phyloP scores from a whole-genome alignment of 2,113 vertebrate genomes.

The Stegostoma tigrinum region DNA sequence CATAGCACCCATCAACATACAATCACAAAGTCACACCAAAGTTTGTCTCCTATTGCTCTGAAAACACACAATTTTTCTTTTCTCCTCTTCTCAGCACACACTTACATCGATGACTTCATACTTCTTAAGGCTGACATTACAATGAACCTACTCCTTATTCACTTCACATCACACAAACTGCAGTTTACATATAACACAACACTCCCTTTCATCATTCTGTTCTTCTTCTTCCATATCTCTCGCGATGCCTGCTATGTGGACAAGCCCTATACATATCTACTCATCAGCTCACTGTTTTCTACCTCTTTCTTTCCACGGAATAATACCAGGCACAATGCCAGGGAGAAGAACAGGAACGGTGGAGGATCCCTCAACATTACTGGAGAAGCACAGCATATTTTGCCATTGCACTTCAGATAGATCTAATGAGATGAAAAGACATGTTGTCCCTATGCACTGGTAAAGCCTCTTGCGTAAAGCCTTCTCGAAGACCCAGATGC shows the following conservation, averaged over 20 bases:
- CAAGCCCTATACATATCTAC: neutral
- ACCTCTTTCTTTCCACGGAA: slow-evolving; percentile 40
- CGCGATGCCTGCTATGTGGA: too few species aligned
- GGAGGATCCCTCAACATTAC: neutral
- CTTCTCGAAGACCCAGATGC: too few species aligned
- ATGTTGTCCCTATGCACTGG: too few species aligned
- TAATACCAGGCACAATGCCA: slow-evolving; percentile 35
- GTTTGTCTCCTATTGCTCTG: neutral
- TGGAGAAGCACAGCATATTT: too few species aligned
- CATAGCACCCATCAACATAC: neutral
- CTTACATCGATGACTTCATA: neutral
- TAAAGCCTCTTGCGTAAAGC: too few species aligned
- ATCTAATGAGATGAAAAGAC: too few species aligned
- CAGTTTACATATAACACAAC: neutral
- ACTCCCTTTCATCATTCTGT: too few species aligned
- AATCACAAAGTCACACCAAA: neutral
- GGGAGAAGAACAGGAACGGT: slow-evolving; percentile 36
- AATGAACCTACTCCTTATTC: neutral
- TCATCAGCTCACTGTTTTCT: neutral
- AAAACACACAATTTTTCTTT: neutral
- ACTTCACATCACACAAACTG: neutral
- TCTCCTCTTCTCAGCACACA: neutral
- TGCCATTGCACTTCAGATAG: neutral
- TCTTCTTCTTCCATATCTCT: neutral
- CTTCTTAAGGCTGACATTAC: neutral